A percentile compares a stretch with the other conserved stretches of the same genome.
Evolutionary conservation across 2,888 invertebrate genomes (phyloP).

Genomic region (Ormyrus pomaceus): DNA sequence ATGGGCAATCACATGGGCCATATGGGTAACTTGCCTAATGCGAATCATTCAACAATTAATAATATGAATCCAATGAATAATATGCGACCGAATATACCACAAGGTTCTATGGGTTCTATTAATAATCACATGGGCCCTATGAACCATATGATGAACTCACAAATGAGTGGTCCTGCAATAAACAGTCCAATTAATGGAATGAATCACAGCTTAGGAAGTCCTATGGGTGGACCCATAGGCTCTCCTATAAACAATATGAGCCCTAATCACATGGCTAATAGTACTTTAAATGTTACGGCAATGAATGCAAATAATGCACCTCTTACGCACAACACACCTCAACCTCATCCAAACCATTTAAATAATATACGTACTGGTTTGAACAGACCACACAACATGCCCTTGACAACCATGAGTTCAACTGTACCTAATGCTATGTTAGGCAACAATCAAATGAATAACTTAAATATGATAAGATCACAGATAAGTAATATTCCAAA

Average conservation of each 20-base stretch:
- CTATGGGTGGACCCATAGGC: slow-evolving; percentile 80
- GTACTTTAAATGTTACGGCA: slow-evolving; percentile 71
- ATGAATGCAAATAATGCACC: slow-evolving; percentile 74
- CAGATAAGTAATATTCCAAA: slow-evolving; percentile 82
- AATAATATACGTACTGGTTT: slow-evolving; percentile 71
- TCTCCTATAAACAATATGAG: slow-evolving; percentile 82
- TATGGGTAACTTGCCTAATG: slow-evolving; percentile 79
- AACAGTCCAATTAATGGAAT: slow-evolving; percentile 80
- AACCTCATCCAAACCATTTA: slow-evolving; percentile 73
- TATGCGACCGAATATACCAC: slow-evolving; percentile 86
- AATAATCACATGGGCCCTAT: slow-evolving; percentile 76
- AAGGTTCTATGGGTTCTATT: slow-evolving; percentile 79
- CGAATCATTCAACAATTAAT: slow-evolving; percentile 81
- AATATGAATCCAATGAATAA: slow-evolving; percentile 84
- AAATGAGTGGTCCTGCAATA: slow-evolving; percentile 79
- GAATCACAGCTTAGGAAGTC: slow-evolving; percentile 83
- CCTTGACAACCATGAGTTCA: slow-evolving; percentile 82
- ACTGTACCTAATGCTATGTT: slow-evolving; percentile 78
- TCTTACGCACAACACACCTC: slow-evolving; percentile 71
- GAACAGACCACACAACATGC: slow-evolving; percentile 84
- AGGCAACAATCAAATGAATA: slow-evolving; percentile 79
- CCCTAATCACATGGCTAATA: slow-evolving; percentile 73
- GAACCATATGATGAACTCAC: slow-evolving; percentile 75
- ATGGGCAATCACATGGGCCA: slow-evolving; percentile 79
- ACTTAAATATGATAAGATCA: slow-evolving; percentile 84